Percentiles rank a stretch among this genome's conserved stretches.
These are phyloP conservation scores for Catharus ustulatus DNA, from an alignment of 2,797 vertebrate genomes.

Conservation along the genomic window DNA sequence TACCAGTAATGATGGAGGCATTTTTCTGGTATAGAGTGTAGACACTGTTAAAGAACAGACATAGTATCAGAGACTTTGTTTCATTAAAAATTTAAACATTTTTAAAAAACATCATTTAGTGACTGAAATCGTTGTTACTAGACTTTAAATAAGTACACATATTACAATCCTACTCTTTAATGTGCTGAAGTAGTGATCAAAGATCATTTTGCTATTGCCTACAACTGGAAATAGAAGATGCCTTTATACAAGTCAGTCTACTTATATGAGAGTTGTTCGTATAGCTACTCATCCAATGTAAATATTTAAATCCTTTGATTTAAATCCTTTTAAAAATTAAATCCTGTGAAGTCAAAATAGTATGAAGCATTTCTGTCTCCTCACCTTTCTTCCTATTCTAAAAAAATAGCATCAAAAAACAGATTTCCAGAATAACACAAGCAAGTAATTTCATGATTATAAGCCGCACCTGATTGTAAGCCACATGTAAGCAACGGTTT, in stretches of 20 bases:
- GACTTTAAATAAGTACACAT: background rate
- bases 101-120: background rate
- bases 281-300: background rate
- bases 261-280: background rate
- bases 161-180: background rate
- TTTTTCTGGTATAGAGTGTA: background rate
- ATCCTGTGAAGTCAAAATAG: background rate
- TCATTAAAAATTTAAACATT: background rate
- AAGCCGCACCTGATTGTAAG: too few relatives aligned
- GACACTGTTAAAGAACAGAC: background rate
- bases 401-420: background rate
- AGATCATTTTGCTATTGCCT: background rate
- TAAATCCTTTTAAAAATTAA: constrained; percentile 17
- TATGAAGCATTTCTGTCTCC: background rate
- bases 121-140: background rate
- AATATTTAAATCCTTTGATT: constrained; percentile 26
- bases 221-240: background rate
- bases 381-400: background rate
- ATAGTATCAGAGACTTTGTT: background rate
- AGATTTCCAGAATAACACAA: background rate
- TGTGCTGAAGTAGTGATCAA: background rate
- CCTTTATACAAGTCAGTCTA: background rate
- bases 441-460: background rate
- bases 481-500: too few relatives aligned
- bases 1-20: background rate